Conservation (phyloP, 2,113 vertebrate species). For the Haemorhous mexicanus region DNA sequence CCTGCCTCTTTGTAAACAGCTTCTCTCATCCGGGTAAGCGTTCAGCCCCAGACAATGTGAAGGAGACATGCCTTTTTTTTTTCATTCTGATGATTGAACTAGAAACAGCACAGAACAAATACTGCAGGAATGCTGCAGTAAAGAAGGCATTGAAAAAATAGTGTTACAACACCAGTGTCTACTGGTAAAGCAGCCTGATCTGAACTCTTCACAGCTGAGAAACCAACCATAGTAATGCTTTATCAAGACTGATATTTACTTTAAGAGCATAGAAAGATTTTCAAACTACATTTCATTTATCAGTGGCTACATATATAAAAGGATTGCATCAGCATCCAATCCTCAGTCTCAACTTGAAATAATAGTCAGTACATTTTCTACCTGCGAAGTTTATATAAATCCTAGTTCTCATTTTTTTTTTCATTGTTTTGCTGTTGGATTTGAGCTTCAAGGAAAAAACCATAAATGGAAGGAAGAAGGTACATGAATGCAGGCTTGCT, state of each 20-base stretch:
- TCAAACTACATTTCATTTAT: neutral
- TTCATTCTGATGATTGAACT: neutral
- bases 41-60: neutral
- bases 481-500: neutral
- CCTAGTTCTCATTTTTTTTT: neutral
- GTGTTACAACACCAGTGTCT: neutral
- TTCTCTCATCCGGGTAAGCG: neutral
- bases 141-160: neutral
- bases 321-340: neutral
- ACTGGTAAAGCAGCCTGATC: neutral
- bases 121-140: neutral
- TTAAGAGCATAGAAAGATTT: neutral
- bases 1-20: neutral
- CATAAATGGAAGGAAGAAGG: neutral
- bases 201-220: neutral
- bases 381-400: neutral
- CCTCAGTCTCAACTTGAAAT: conserved; percentile 10
- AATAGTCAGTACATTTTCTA: neutral
- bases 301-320: neutral
- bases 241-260: neutral
- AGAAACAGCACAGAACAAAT: conserved; percentile 7
- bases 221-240: neutral
- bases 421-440: neutral
- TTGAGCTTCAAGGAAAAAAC: neutral
- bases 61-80: neutral